Base-by-base conservation (phyloP, 2,113 vertebrate species). In the Strix uralensis region DNA sequence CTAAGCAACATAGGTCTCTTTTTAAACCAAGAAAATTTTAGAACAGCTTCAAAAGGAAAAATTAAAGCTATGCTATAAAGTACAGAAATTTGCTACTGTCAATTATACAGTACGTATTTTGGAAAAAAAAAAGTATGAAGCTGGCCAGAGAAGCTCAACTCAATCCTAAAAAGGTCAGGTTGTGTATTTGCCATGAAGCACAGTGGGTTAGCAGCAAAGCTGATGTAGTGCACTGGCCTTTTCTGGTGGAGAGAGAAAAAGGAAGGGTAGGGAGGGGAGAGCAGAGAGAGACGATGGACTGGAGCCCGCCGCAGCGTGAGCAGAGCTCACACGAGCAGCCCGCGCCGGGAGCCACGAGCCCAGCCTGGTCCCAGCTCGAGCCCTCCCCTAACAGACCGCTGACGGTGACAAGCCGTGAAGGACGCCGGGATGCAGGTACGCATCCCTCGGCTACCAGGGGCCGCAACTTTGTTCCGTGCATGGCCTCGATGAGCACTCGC, bases 21-120 rank as follows among this genome's bases (percentile, higher is more conserved):
- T 93, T 96, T 80, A 92, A 91, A 97, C 54, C 49, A 88, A 95
- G 89, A 90, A 94, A 87, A 94, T 86, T 84, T 94, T 32, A 96
- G 92, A 98, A 97, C 49, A 81, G 71, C 79, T 97, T 85, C 22
- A 15, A 94, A 91, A 96, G 69, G 92, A 92, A 96, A 97, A 98
- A 97, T 44, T 91, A 98, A 97, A 98, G 96, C 96, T 97, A 96
- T 49, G 73, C 97, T 97, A 93, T 79, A 90, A 97, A 90, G 82
- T 92, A 97, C 52, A 95, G 93, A 95, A 98, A 91, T 95, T 84
- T 95, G 88, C 94, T 97, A 90, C 59, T 81, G 78, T 94, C 96
- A 96, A 94, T 97, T 92, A 80, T 89, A 97, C 94, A 92, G 96
- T 93, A 97, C 61, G 44, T 44, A 65, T 84, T 96, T 85, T 36